Percentiles rank a stretch among this genome's conserved stretches.
These are phyloP conservation scores for Scatophagus argus DNA, from an alignment of 2,113 vertebrate species.

Conservation along the genomic window DNA sequence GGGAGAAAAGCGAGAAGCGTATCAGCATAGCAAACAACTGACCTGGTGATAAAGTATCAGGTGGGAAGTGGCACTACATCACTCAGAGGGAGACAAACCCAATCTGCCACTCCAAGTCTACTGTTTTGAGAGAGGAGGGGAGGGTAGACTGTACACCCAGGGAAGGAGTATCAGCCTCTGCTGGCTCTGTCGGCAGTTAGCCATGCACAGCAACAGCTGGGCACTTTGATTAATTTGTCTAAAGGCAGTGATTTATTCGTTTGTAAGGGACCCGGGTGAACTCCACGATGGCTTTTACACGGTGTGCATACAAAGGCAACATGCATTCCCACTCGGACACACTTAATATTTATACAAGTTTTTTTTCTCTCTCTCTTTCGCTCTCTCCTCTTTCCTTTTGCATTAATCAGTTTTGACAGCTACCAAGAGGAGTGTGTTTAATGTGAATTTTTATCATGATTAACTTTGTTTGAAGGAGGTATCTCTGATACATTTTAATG, in stretches of 20 bases:
- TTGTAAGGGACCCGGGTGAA: constrained; percentile 72
- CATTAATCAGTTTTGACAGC: constrained; percentile 75
- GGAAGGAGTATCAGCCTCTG: constrained; percentile 53
- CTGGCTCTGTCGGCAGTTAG: constrained; percentile 59
- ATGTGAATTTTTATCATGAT: constrained; percentile 73
- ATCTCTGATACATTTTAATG: constrained; percentile 70
- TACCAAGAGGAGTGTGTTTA: constrained; percentile 64
- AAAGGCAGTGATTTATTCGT: constrained; percentile 80
- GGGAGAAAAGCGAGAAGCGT: constrained; percentile 28
- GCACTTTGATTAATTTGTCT: constrained; percentile 83
- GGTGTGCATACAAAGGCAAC: constrained; percentile 73
- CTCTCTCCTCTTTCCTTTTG: constrained; percentile 19
- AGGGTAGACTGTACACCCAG: constrained; percentile 32
- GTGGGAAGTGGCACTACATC: constrained; percentile 64
- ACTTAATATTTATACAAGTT: constrained; percentile 66
- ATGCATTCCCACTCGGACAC: constrained; percentile 56
- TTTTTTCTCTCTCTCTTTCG: constrained; percentile 2
- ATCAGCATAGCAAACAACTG: constrained; percentile 55
- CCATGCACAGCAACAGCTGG: constrained; percentile 77
- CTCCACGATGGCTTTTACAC: constrained; percentile 70
- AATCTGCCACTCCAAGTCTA: constrained; percentile 71
- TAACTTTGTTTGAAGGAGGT: constrained; percentile 68
- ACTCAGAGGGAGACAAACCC: constrained; percentile 68
- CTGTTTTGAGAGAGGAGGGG: constrained; percentile 34
- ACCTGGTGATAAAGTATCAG: constrained; percentile 70